Conservation (phyloP, 2,888 invertebrate genomes). For the Drosophila barbarae region DNA sequence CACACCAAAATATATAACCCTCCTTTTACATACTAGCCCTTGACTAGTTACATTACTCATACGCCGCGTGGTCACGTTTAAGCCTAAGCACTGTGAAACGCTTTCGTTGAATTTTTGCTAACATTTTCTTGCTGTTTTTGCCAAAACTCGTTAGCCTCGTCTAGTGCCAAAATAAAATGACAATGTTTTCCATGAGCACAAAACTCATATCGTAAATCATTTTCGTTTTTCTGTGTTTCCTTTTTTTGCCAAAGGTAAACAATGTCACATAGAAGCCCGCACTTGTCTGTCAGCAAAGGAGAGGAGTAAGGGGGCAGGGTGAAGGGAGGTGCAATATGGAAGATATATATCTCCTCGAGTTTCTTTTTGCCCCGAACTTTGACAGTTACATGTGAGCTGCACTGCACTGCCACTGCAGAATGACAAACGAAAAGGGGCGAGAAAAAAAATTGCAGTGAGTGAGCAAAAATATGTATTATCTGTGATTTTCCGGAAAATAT, state of each 20-base stretch:
- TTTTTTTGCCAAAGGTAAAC: constrained; percentile 55
- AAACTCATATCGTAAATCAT: constrained; percentile 64
- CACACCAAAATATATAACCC: not conserved
- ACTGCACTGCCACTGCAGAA: constrained; percentile 37
- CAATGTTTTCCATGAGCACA: constrained; percentile 53
- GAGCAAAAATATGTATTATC: constrained; percentile 34
- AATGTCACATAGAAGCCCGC: constrained; percentile 59
- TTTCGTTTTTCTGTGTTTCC: constrained; percentile 12
- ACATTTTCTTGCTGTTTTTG: constrained; percentile 7
- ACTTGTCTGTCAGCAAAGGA: constrained; percentile 45
- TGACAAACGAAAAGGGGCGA: constrained; percentile 45
- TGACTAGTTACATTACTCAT: constrained; percentile 46
- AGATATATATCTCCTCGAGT: constrained; percentile 30
- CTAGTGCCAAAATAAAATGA: constrained; percentile 55
- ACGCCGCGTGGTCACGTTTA: constrained; percentile 45
- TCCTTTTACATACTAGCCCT: constrained; percentile 1
- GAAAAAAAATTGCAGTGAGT: constrained; percentile 37
- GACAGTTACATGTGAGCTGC: constrained; percentile 55
- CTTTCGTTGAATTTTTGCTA: constrained; percentile 12
- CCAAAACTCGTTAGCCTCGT: constrained; percentile 53
- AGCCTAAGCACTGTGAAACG: constrained; percentile 16
- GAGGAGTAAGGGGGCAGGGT: not conserved
- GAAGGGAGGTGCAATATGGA: not conserved
- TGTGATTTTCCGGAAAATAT: not conserved
- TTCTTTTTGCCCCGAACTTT: constrained; percentile 34